These are phyloP conservation scores for Mycalesis mineus DNA, from an alignment of 2,888 invertebrate genomes.

Conservation along the genomic window DNA sequence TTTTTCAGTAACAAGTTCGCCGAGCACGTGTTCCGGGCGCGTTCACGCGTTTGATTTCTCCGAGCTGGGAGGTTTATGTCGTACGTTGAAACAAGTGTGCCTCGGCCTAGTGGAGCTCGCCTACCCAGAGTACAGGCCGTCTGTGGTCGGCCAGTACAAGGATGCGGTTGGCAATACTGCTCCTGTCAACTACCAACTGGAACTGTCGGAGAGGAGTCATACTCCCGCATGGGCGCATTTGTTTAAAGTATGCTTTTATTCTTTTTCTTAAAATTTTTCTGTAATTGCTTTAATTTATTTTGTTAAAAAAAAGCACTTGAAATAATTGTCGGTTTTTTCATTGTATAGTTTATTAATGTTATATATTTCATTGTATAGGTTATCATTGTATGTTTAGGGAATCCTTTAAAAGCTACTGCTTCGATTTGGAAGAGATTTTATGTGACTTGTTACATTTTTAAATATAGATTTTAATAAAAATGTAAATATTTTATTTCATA, in stretches of 20 bases:
- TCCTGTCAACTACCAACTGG: slow-evolving; percentile 14
- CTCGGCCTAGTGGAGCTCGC: slow-evolving; percentile 91
- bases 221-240: slow-evolving; percentile 87
- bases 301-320: no score
- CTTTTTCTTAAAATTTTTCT: not conserved
- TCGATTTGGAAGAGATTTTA: no score
- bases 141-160: slow-evolving; percentile 80
- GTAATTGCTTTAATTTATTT: not conserved
- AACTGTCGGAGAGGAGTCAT: slow-evolving; percentile 48
- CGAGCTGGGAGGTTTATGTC: slow-evolving; percentile 85
- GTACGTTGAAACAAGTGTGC: slow-evolving; percentile 87
- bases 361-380: no score
- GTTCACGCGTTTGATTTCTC: slow-evolving; percentile 83
- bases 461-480: no score
- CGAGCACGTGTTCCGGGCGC: slow-evolving; percentile 39
- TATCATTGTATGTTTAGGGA: no score
- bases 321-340: no score
- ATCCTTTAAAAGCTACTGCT: no score
- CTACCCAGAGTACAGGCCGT: slow-evolving; percentile 86
- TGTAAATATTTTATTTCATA: no score
- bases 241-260: slow-evolving; percentile 80
- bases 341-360: no score
- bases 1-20: slow-evolving; percentile 26
- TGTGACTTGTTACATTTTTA: no score
- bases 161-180: slow-evolving; percentile 47